These are phyloP conservation scores for Onychorhynchus coronatus DNA, from an alignment of 2,113 vertebrate species.

Conservation along the genomic window DNA sequence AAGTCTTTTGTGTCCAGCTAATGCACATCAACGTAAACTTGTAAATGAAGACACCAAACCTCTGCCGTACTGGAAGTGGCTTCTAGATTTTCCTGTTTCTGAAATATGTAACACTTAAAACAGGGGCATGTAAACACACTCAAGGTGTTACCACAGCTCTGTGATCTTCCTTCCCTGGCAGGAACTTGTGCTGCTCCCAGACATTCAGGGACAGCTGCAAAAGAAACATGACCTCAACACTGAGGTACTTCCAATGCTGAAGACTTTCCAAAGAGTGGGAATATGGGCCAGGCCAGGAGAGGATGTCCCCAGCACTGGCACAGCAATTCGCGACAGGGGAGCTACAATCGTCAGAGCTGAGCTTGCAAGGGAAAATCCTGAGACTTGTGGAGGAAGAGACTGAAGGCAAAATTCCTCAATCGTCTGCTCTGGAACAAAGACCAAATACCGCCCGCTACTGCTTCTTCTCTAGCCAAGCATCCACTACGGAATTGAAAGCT, in stretches of 20 bases:
- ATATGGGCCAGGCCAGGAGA: background rate
- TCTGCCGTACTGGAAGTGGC: background rate
- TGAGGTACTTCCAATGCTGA: fast-evolving
- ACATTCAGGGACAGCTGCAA: background rate
- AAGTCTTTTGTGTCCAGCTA: background rate
- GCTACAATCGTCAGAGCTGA: background rate
- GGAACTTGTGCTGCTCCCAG: background rate
- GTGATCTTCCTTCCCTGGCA: background rate
- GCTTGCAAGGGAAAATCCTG: background rate
- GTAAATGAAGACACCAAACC: background rate
- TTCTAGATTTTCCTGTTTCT: background rate
- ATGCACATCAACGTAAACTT: background rate
- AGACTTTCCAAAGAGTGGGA: background rate
- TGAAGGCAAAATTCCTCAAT: background rate
- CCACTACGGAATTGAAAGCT: background rate
- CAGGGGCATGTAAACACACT: background rate
- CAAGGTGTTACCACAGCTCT: background rate
- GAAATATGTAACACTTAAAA: background rate
- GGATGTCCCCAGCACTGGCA: background rate
- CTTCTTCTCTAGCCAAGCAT: background rate
- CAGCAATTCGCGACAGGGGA: background rate
- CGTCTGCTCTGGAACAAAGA: background rate
- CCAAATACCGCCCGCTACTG: background rate
- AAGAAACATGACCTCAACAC: background rate
- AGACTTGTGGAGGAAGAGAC: background rate